Percentiles rank a stretch among this genome's conserved stretches.
These are phyloP conservation scores for Amazona vittata DNA, from an alignment of 2,113 vertebrate genomes.

Conservation along the genomic window DNA sequence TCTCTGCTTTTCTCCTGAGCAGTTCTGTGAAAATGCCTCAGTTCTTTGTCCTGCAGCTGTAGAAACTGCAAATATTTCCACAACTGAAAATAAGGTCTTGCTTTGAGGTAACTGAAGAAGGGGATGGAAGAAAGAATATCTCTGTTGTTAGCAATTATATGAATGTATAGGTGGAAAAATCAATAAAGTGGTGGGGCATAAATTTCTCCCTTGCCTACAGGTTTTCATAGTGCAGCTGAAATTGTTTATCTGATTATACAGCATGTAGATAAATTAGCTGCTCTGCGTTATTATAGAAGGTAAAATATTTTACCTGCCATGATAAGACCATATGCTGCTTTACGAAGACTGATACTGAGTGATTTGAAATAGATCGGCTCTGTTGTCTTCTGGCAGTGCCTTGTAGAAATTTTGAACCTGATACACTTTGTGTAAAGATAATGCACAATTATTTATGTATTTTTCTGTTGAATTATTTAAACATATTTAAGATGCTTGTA, in stretches of 20 bases:
- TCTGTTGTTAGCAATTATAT: slow-evolving; percentile 43
- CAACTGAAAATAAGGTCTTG: slow-evolving; percentile 56
- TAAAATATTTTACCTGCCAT: slow-evolving; percentile 75
- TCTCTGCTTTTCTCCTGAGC: neutral
- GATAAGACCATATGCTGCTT: slow-evolving; percentile 68
- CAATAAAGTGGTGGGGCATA: neutral
- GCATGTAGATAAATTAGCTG: slow-evolving; percentile 67
- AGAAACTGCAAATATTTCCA: slow-evolving; percentile 66
- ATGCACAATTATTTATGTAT: neutral
- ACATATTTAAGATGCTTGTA: slow-evolving; percentile 30
- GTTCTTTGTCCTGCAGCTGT: slow-evolving; percentile 73
- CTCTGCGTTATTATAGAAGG: slow-evolving; percentile 67
- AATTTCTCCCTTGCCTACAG: slow-evolving; percentile 23
- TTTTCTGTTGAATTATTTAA: neutral
- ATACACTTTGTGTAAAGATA: slow-evolving; percentile 25
- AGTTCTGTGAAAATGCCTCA: slow-evolving; percentile 63
- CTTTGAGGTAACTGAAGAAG: slow-evolving; percentile 61
- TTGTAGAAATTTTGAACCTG: slow-evolving; percentile 40
- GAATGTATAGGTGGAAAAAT: slow-evolving; percentile 10
- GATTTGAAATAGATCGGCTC: slow-evolving; percentile 54
- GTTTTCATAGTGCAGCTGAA: slow-evolving; percentile 58
- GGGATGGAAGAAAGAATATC: slow-evolving; percentile 34
- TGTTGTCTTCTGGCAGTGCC: slow-evolving; percentile 48
- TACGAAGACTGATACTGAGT: slow-evolving; percentile 65
- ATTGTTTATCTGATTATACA: slow-evolving; percentile 63